Percentiles rank a stretch among this genome's conserved stretches.
phyloP scores from a whole-genome alignment of 64 coral and sea anemone species.

The Montipora sp. region DNA sequence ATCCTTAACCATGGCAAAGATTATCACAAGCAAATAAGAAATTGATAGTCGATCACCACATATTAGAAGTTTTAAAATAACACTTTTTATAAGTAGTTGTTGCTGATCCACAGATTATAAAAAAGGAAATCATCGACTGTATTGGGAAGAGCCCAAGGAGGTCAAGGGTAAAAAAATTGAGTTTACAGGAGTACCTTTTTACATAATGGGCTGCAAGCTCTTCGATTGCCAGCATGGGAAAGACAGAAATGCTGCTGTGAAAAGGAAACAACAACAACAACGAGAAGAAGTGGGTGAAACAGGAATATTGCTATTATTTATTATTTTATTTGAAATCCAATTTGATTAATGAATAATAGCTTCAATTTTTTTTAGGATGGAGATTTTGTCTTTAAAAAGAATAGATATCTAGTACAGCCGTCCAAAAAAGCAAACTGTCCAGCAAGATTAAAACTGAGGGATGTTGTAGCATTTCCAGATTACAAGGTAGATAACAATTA shows the following conservation, averaged over 20 bases:
- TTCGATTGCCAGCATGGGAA: conserved; percentile 67
- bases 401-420: too few species aligned
- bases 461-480: too few species aligned
- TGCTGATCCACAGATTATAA: conserved; percentile 14
- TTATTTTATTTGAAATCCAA: too few species aligned
- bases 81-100: background rate
- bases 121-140: conserved; percentile 51
- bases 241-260: conserved; percentile 63
- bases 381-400: too few species aligned
- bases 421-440: too few species aligned
- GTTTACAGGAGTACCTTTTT: conserved; percentile 57
- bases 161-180: conserved; percentile 15
- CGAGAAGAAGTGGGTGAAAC: conserved; percentile 2
- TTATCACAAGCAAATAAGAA: background rate
- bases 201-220: conserved; percentile 52
- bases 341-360: too few species aligned
- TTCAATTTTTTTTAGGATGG: too few species aligned
- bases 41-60: background rate
- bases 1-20: too few species aligned
- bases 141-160: conserved; percentile 59
- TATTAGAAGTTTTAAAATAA: background rate
- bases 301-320: too few species aligned
- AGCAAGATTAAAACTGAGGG: too few species aligned
- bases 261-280: conserved; percentile 56
- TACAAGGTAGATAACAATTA: too few species aligned